Evolutionary conservation across 2,113 vertebrate species (phyloP).

Genomic region (Arothron firmamentum): DNA sequence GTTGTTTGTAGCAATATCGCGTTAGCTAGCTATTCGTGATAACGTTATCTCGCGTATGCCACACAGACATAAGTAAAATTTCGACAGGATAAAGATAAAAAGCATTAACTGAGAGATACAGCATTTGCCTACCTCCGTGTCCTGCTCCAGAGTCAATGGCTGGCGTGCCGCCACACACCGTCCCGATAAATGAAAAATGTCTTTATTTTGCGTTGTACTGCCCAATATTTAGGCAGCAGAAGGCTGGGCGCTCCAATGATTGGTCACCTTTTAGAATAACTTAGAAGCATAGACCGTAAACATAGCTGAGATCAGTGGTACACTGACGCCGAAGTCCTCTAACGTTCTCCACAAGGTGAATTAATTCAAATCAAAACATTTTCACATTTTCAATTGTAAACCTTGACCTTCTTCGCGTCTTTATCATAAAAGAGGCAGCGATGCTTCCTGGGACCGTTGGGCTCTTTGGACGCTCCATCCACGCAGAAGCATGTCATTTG

Average conservation of each 20-base stretch:
- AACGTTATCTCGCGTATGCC: slow-evolving; percentile 6
- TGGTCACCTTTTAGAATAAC: slow-evolving; percentile 21
- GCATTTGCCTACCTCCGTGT: slow-evolving; percentile 65
- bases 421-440: slow-evolving; percentile 37
- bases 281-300: slow-evolving; percentile 37
- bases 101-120: background rate
- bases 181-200: slow-evolving; percentile 17
- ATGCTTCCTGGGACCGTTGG: slow-evolving; percentile 57
- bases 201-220: slow-evolving; percentile 8
- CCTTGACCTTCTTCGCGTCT: background rate
- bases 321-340: slow-evolving; percentile 25
- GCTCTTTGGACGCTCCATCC: slow-evolving; percentile 38
- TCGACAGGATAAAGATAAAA: background rate
- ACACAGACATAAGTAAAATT: slow-evolving; percentile 21
- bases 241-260: slow-evolving; percentile 33
- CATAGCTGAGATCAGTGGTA: slow-evolving; percentile 37
- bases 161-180: slow-evolving; percentile 59
- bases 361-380: slow-evolving; percentile 14
- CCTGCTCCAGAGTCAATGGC: slow-evolving; percentile 70
- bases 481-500: slow-evolving; percentile 33
- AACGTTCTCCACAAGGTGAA: background rate
- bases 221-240: slow-evolving; percentile 42
- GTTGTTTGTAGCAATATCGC: background rate
- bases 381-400: slow-evolving; percentile 9
- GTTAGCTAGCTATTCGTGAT: slow-evolving; percentile 6